A percentile compares a stretch with the other conserved stretches of the same genome.
Evolutionary conservation across 2,113 vertebrate species (phyloP).

Genomic region (Prinia subflava): DNA sequence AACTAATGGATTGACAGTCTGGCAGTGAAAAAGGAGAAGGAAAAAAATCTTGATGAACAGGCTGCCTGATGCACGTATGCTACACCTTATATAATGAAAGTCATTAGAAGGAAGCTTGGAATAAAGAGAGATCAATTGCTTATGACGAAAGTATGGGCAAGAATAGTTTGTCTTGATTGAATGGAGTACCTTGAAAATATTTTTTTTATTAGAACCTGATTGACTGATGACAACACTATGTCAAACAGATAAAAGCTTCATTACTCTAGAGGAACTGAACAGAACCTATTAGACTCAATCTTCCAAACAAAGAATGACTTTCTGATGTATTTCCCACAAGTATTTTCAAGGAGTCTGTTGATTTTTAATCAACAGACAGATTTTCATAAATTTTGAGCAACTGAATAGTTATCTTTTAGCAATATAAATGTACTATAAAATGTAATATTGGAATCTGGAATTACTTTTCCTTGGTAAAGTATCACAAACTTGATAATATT

Average conservation of each 20-base stretch:
- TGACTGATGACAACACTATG: not conserved
- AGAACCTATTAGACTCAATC: not conserved
- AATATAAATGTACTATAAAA: not conserved
- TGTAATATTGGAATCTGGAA: not conserved
- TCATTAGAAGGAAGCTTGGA: not conserved
- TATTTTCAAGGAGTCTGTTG: not conserved
- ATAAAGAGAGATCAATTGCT: not conserved
- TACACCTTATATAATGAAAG: not conserved
- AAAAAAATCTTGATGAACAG: not conserved
- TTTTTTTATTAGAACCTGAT: constrained; percentile 18
- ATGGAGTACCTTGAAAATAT: not conserved
- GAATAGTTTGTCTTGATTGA: not conserved
- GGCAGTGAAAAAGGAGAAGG: not conserved
- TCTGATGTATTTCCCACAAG: not conserved
- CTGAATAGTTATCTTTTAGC: not conserved
- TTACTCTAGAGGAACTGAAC: not conserved
- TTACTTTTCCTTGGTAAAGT: not conserved
- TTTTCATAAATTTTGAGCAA: not conserved
- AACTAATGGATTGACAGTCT: not conserved
- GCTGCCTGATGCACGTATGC: not conserved
- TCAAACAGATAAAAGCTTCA: not conserved
- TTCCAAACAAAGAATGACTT: not conserved
- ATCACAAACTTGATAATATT: not conserved
- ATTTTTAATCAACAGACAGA: not conserved
- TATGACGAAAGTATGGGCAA: not conserved